Percentiles rank a stretch among this genome's conserved stretches.
phyloP scores from a whole-genome alignment of 2,888 invertebrate species.

The Trissolcus japonicus region DNA sequence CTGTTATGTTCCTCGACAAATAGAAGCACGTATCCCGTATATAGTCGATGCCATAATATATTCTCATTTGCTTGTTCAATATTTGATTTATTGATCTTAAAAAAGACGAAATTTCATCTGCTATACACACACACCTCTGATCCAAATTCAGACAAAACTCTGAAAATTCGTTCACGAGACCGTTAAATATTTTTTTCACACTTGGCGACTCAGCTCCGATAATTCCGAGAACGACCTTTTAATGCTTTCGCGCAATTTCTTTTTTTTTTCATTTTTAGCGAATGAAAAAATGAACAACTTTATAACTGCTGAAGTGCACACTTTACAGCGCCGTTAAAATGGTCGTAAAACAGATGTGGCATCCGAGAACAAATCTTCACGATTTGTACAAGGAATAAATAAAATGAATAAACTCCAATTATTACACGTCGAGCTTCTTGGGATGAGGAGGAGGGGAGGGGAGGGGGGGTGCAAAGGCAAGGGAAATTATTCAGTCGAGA shows the following conservation, averaged over 20 bases:
- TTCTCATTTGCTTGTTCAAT: background rate
- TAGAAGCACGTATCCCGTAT: slow-evolving; percentile 35
- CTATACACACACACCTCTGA: background rate
- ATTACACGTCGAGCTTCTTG: background rate
- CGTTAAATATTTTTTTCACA: too few species aligned
- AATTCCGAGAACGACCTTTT: too few species aligned
- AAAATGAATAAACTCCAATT: background rate
- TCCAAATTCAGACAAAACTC: too few species aligned
- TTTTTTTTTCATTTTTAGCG: too few species aligned
- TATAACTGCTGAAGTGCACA: too few species aligned
- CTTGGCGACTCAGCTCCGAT: too few species aligned
- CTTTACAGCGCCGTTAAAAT: too few species aligned
- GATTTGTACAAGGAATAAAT: background rate
- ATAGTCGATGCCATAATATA: slow-evolving; percentile 9
- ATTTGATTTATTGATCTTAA: background rate
- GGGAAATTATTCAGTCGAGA: slow-evolving; percentile 34
- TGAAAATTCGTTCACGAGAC: too few species aligned
- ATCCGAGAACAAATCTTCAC: background rate
- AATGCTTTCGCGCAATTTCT: too few species aligned
- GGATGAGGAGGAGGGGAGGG: too few species aligned
- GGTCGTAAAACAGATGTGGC: too few species aligned
- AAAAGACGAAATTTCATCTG: background rate
- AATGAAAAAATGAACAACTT: too few species aligned
- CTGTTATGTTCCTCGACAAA: slow-evolving; percentile 42
- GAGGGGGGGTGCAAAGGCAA: background rate